These are phyloP conservation scores for Sipha maydis DNA, from an alignment of 2,888 invertebrate species.

Conservation along the genomic window DNA sequence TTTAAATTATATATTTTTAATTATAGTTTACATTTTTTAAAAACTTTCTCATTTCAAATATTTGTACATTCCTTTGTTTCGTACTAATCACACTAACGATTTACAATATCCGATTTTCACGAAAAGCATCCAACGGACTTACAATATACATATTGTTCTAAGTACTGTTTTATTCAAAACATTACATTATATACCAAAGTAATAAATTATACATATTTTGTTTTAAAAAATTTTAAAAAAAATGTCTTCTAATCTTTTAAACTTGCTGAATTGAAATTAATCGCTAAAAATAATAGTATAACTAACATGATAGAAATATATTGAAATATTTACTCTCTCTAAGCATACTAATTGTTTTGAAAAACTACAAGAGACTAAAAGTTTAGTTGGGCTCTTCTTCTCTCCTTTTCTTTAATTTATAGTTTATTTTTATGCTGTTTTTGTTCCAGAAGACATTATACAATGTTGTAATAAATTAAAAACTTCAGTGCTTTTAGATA, in stretches of 20 bases:
- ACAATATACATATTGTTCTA: too few relatives aligned
- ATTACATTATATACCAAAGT: neutral
- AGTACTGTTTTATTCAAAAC: neutral
- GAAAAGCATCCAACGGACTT: too few relatives aligned
- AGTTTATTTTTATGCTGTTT: conserved; percentile 34
- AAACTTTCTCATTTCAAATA: too few relatives aligned
- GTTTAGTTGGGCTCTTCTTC: neutral
- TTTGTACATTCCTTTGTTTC: too few relatives aligned
- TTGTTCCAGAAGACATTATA: conserved; percentile 1
- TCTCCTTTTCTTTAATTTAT: conserved; percentile 17
- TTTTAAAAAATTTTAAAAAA: neutral
- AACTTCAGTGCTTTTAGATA: conserved; percentile 1
- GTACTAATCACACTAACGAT: too few relatives aligned
- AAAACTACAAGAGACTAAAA: conserved; percentile 4
- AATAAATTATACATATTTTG: neutral
- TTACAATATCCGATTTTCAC: too few relatives aligned
- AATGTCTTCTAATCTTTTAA: neutral
- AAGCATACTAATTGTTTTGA: neutral
- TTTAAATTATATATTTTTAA: too few relatives aligned
- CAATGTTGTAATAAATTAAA: conserved; percentile 36
- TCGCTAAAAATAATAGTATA: neutral
- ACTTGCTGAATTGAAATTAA: neutral
- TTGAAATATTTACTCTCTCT: neutral
- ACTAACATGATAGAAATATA: neutral
- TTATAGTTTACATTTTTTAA: too few relatives aligned